phyloP scores from a whole-genome alignment of 1,140 invertebrate genomes.

The Parasteatoda tepidariorum region DNA sequence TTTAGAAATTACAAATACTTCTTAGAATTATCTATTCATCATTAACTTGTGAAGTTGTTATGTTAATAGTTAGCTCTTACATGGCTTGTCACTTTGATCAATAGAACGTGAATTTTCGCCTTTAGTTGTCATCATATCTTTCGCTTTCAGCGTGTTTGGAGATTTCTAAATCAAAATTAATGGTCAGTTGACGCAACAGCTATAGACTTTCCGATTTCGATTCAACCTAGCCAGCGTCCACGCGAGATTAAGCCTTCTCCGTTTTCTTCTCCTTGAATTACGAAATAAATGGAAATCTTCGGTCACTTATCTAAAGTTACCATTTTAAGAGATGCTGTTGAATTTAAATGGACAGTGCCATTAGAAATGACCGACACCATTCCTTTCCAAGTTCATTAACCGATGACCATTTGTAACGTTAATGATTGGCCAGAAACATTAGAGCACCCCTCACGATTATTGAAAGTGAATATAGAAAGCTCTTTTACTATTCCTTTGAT shows the following conservation, averaged over 20 bases:
- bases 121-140: not conserved
- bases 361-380: not conserved
- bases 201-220: not conserved
- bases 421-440: not conserved
- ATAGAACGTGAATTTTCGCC: not conserved
- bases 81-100: not conserved
- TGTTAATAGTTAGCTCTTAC: not conserved
- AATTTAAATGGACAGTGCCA: not conserved
- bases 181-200: not conserved
- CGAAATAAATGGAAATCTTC: not conserved
- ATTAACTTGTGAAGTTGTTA: too few species aligned
- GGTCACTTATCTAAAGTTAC: not conserved
- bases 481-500: too few species aligned
- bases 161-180: not conserved
- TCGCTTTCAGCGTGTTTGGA: not conserved
- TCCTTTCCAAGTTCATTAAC: not conserved
- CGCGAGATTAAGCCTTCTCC: not conserved
- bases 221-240: not conserved
- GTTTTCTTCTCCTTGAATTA: not conserved
- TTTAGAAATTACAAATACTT: too few species aligned
- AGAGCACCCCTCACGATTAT: not conserved
- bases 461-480: too few species aligned
- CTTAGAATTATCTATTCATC: too few species aligned
- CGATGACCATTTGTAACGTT: not conserved
- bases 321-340: not conserved